Conservation (phyloP, 2,888 invertebrate genomes). For the Spisula solida region DNA sequence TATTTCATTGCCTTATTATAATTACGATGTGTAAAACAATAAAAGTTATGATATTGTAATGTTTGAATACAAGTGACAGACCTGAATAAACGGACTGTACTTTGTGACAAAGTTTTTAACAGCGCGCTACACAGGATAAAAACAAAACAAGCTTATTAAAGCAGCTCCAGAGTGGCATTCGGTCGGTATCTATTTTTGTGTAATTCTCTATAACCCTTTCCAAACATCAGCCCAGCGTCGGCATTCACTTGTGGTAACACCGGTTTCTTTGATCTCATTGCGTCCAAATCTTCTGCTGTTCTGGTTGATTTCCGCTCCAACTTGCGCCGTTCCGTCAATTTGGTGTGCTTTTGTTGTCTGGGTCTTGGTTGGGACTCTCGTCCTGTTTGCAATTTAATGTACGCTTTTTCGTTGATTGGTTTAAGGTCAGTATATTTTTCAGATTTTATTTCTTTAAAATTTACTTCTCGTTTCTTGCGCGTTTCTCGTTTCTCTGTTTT, state of each 20-base stretch:
- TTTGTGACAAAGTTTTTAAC: no score
- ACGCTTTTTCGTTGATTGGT: slow-evolving; percentile 33
- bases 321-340: slow-evolving; percentile 16
- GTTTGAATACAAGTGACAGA: no score
- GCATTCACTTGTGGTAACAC: slow-evolving; percentile 42
- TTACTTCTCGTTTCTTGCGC: slow-evolving; percentile 24
- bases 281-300: slow-evolving; percentile 1
- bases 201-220: slow-evolving; percentile 61
- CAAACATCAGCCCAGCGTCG: slow-evolving; percentile 34
- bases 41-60: no score
- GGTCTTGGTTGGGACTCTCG: background rate
- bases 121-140: no score
- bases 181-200: slow-evolving; percentile 57
- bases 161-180: slow-evolving; percentile 41
- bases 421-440: slow-evolving; percentile 10
- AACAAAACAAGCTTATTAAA: no score
- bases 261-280: slow-evolving; percentile 53
- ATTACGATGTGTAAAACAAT: no score
- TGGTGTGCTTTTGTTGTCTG: background rate
- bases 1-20: no score
- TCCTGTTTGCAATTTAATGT: background rate
- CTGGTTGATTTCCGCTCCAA: slow-evolving; percentile 46
- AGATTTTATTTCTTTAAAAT: slow-evolving; percentile 22
- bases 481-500: slow-evolving; percentile 15
- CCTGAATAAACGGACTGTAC: no score